Evolutionary conservation across 1,140 invertebrate species (phyloP).

Genomic region (Drosophila elegans): DNA sequence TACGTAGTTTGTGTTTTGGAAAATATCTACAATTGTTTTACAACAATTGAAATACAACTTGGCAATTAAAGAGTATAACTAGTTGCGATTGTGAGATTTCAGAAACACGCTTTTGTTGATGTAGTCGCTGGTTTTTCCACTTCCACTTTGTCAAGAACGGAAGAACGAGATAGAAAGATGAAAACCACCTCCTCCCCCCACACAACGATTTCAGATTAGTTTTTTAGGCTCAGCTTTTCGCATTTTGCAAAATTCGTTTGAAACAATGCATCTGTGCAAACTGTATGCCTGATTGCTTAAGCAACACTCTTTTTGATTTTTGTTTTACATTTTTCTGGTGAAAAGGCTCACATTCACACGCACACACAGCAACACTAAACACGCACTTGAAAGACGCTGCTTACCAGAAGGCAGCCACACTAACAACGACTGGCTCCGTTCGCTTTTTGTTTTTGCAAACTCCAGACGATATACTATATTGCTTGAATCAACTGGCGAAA

Average conservation of each 20-base stretch:
- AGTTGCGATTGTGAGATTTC: constrained; percentile 5
- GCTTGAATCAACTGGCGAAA: constrained; percentile 26
- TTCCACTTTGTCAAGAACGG: constrained; percentile 25
- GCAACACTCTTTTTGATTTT: constrained; percentile 41
- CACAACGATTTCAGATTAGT: constrained; percentile 20
- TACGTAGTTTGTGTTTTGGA: constrained; percentile 27
- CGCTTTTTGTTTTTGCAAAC: constrained; percentile 1
- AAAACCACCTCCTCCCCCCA: constrained; percentile 15
- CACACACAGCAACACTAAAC: constrained; percentile 16
- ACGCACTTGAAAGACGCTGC: constrained; percentile 44
- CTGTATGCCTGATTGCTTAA: constrained; percentile 29
- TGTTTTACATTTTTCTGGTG: constrained; percentile 72
- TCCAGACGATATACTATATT: constrained; percentile 1
- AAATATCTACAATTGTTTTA: constrained; percentile 21
- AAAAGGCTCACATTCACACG: constrained; percentile 48
- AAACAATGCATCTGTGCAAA: constrained; percentile 23
- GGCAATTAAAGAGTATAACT: constrained; percentile 2
- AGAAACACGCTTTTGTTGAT: constrained; percentile 28
- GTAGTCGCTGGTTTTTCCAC: constrained; percentile 32
- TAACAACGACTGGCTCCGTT: background rate
- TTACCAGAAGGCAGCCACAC: constrained; percentile 30
- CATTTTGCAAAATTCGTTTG: constrained; percentile 6
- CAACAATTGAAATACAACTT: constrained; percentile 21
- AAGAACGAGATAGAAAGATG: constrained; percentile 5
- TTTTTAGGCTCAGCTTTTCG: constrained; percentile 9